Percentiles rank a stretch among this genome's conserved stretches.
phyloP scores from a whole-genome alignment of 1,140 invertebrate species.

The Zelostemma sp. region DNA sequence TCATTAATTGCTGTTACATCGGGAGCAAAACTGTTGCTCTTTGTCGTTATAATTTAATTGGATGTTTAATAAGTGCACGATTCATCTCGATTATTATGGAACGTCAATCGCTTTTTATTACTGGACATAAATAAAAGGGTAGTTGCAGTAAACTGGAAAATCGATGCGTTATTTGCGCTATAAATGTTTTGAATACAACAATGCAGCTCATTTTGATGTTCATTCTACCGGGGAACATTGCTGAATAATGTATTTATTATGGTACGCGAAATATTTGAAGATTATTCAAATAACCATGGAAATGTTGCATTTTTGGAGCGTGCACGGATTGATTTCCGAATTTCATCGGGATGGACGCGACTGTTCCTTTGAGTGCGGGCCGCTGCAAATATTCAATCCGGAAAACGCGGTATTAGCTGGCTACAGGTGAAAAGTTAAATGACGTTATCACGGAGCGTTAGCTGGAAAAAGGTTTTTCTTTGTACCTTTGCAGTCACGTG shows the following conservation, averaged over 20 bases:
- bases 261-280: background rate
- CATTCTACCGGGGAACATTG: too few species aligned
- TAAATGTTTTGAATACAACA: too few species aligned
- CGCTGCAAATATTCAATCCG: conserved; percentile 20
- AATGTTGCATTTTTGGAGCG: background rate
- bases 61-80: too few species aligned
- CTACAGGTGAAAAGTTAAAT: conserved; percentile 27
- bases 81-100: too few species aligned
- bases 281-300: background rate
- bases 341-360: background rate
- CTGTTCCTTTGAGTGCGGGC: background rate
- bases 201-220: too few species aligned
- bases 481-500: conserved; percentile 13
- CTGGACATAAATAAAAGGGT: too few species aligned
- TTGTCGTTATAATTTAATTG: too few species aligned
- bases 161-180: too few species aligned
- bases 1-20: background rate
- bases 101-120: too few species aligned
- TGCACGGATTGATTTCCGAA: background rate
- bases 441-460: conserved; percentile 15
- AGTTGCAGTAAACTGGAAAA: too few species aligned
- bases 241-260: background rate
- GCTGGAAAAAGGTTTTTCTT: conserved; percentile 17
- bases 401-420: conserved; percentile 12
- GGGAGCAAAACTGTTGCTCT: too few species aligned